phyloP scores from a whole-genome alignment of 2,888 invertebrate species.

The Heterodera filipjevi region DNA sequence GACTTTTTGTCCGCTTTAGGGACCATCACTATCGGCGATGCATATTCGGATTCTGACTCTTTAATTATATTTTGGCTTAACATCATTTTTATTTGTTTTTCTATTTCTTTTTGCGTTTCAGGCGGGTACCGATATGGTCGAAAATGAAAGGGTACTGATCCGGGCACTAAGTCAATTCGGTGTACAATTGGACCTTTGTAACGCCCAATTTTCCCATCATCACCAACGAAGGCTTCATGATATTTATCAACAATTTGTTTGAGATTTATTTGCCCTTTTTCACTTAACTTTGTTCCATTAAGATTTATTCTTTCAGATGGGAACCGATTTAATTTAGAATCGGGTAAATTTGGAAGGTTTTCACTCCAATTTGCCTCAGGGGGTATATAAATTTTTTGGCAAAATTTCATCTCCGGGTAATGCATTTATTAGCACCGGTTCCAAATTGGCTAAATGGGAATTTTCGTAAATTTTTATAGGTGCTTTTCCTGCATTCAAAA shows the following conservation, averaged over 20 bases:
- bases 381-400: not conserved
- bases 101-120: constrained; percentile 19
- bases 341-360: constrained; percentile 1
- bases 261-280: not conserved
- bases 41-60: constrained; percentile 31
- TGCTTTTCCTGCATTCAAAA: constrained; percentile 5
- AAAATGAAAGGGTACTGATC: constrained; percentile 12
- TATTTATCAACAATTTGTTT: constrained; percentile 4
- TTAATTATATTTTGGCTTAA: constrained; percentile 33
- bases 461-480: not conserved
- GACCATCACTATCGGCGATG: constrained; percentile 34
- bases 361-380: constrained; percentile 8
- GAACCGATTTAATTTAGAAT: not conserved
- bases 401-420: not conserved
- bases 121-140: constrained; percentile 20
- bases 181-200: constrained; percentile 1
- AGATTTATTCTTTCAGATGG: constrained; percentile 7
- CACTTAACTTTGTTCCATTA: not conserved
- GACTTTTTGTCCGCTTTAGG: constrained; percentile 33
- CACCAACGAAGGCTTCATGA: not conserved
- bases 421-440: not conserved
- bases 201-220: constrained; percentile 12
- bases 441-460: not conserved
- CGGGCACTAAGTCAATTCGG: constrained; percentile 22
- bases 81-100: constrained; percentile 37